These are phyloP conservation scores for Anguilla pacifica DNA, from an alignment of 2,797 vertebrate genomes.

Conservation along the genomic window DNA sequence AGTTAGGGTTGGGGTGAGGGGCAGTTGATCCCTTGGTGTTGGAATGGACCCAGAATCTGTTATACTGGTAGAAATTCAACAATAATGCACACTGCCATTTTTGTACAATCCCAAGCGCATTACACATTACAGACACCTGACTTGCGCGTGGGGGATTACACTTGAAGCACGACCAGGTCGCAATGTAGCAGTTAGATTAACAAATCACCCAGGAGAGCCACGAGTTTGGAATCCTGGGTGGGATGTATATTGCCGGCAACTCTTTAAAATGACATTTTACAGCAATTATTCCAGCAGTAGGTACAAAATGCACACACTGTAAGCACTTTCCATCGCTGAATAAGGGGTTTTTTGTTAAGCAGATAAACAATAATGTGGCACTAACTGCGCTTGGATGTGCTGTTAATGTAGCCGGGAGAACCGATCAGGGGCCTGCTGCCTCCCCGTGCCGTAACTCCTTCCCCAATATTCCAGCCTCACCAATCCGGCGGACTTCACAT, in stretches of 20 bases:
- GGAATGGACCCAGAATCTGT: neutral
- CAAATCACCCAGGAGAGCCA: neutral
- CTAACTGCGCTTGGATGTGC: conserved; percentile 28
- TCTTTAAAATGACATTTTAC: conserved; percentile 1
- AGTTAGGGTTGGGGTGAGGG: neutral
- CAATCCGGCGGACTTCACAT: conserved; percentile 60
- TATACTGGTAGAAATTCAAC: neutral
- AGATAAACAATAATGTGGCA: neutral
- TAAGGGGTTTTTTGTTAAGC: neutral
- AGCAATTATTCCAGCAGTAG: neutral
- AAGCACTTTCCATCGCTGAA: conserved; percentile 10
- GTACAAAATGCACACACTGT: neutral
- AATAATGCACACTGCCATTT: neutral
- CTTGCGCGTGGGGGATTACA: neutral
- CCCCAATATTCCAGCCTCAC: neutral
- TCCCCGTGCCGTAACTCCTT: conserved; percentile 40
- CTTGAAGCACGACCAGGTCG: neutral
- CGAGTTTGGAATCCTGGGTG: neutral
- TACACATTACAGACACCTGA: neutral
- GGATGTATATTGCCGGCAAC: neutral
- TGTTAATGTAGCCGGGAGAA: conserved; percentile 67
- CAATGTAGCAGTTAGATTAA: neutral
- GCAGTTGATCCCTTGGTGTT: neutral
- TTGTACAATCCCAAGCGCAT: neutral
- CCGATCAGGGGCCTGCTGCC: conserved; percentile 71